Base-by-base conservation (phyloP, 2,888 invertebrate species). In the Drosophila nr. fundita region DNA sequence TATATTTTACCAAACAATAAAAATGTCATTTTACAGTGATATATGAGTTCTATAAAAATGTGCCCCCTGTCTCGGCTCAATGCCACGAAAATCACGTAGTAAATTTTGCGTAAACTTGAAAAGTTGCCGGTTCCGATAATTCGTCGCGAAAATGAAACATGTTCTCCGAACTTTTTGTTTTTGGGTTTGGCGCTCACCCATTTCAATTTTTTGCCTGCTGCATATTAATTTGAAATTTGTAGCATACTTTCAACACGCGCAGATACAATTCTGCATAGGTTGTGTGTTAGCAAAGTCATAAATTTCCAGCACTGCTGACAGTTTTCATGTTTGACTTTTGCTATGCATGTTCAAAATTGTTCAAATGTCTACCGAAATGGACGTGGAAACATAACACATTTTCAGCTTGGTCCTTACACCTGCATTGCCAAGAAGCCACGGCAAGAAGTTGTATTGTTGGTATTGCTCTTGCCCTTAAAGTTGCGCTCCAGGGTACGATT, bases 251-350 rank as follows among this genome's bases (percentile, higher is more conserved):
- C 18, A 76, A 60, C 74, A 71, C 64, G 64, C 59, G 57, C 58
- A 42, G 40, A 42, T 30, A 57, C 32, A 58, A 38, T 53, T 69
- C 32, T 68, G 54, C 59, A 71, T 38, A 73, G 68, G 65, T 79
- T 78, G 74, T 78, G 80, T 87, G 86, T 87, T 90, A 87, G 87
- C 76, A 86, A 72, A 89, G 84, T 74, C 87, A 89, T 87, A 87
- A 87, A 87, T 90, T 88, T 71, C 32, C 73, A 62, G 34, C 67
- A 68, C 62, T 77, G 87, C 84, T 87, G 87, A 90, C 87, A 87
- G 89, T 87, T 83, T 90, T 80, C 78, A 87, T 87, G 87, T 87
- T 89, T 87, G 89, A 90, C 90, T 87, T 78, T 87, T 81, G 75
- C 87, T 78, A 88, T 88, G 89, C 87, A 83, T 76, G 81, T 53